Conservation (phyloP, 2,797 vertebrate genomes). For the Eleutherodactylus coqui region DNA sequence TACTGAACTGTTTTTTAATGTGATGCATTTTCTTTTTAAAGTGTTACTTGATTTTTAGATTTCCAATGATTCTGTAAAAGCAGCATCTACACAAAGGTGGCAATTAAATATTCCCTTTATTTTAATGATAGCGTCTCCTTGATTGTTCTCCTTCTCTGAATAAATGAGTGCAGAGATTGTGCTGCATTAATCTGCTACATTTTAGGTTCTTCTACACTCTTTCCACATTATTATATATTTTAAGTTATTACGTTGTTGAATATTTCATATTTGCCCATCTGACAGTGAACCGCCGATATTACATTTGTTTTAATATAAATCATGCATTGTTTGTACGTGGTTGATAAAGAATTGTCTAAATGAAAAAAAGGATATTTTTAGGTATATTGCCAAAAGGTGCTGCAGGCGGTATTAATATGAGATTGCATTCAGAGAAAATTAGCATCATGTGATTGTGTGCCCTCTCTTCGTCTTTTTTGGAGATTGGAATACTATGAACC, state of each 20-base stretch:
- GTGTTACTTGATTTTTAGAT: too few species aligned
- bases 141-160: not conserved
- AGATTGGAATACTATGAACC: not conserved
- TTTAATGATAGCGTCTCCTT: not conserved
- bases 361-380: slow-evolving; percentile 58
- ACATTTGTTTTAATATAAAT: slow-evolving; percentile 61
- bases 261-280: slow-evolving; percentile 54
- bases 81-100: not conserved
- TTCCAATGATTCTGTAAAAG: not conserved
- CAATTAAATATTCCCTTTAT: not conserved
- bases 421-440: slow-evolving; percentile 46
- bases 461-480: not conserved
- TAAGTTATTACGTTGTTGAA: slow-evolving; percentile 49
- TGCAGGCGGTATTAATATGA: slow-evolving; percentile 56
- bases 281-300: slow-evolving; percentile 51
- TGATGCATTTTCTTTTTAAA: not conserved
- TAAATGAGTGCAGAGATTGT: not conserved
- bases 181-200: not conserved
- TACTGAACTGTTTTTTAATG: not conserved
- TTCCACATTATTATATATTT: slow-evolving; percentile 30
- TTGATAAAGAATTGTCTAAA: slow-evolving; percentile 52
- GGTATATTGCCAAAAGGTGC: slow-evolving; percentile 55
- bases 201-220: not conserved
- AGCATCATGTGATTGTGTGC: slow-evolving; percentile 38
- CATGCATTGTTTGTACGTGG: slow-evolving; percentile 53